Evolutionary conservation across 2,888 invertebrate species (phyloP).

Genomic region (Volucella bombylans): DNA sequence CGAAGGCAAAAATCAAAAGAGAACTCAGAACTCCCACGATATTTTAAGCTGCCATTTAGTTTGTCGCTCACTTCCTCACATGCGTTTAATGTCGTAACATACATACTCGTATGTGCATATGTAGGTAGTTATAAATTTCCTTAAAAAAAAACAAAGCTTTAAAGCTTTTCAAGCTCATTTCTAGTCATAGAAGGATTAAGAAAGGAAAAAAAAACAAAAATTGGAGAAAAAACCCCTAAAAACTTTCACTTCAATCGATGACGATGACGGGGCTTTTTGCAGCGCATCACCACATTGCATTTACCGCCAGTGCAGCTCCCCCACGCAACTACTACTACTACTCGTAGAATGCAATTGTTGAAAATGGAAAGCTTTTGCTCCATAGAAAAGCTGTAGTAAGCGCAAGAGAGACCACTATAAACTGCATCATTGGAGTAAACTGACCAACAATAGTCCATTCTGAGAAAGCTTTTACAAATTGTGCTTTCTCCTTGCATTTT

Average conservation of each 20-base stretch:
- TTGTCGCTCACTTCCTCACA: constrained; percentile 64
- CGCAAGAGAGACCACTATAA: constrained; percentile 65
- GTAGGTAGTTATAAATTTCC: constrained; percentile 27
- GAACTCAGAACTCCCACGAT: constrained; percentile 48
- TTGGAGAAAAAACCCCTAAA: constrained; percentile 1
- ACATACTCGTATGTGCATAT: too few relatives aligned
- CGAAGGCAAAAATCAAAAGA: background rate
- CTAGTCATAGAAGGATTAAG: background rate
- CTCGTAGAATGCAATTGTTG: constrained; percentile 22
- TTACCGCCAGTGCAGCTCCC: constrained; percentile 18
- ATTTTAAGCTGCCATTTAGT: constrained; percentile 47
- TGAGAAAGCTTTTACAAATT: constrained; percentile 21
- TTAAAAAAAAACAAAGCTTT: constrained; percentile 25
- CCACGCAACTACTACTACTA: background rate
- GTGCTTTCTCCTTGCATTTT: constrained; percentile 54
- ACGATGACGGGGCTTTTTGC: constrained; percentile 62
- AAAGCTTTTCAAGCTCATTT: constrained; percentile 1
- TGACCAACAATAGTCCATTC: constrained; percentile 28
- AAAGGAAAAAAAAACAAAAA: too few relatives aligned
- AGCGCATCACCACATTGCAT: constrained; percentile 34
- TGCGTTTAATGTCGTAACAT: constrained; percentile 57
- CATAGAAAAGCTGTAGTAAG: constrained; percentile 38
- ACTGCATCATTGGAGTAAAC: constrained; percentile 54
- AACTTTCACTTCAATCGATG: constrained; percentile 71
- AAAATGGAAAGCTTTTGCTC: constrained; percentile 18